Evolutionary conservation across 2,113 vertebrate species (phyloP).

Genomic region (Festucalex cinctus): DNA sequence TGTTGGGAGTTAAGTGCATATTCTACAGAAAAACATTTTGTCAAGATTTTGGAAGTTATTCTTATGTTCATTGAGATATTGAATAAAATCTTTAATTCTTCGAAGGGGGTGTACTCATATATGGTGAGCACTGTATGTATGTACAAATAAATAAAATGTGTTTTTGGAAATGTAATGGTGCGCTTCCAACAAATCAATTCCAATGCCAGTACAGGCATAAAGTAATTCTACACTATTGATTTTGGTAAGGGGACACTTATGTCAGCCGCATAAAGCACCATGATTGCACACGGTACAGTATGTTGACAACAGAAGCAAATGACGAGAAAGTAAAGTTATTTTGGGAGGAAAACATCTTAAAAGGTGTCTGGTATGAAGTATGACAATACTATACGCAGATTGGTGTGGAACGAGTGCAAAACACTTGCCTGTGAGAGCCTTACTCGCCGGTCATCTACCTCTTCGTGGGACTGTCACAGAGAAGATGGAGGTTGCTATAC

Average conservation of each 20-base stretch:
- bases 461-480: conserved; percentile 23
- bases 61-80: no score
- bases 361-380: neutral
- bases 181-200: neutral
- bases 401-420: conserved; percentile 3
- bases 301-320: neutral
- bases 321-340: neutral
- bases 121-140: no score
- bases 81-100: no score
- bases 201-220: neutral
- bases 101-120: no score
- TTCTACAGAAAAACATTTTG: no score
- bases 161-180: neutral
- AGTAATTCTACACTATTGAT: conserved; percentile 50
- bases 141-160: no score
- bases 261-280: conserved; percentile 5
- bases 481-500: conserved; percentile 37
- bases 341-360: neutral
- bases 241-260: conserved; percentile 44
- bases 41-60: no score
- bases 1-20: no score
- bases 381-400: neutral
- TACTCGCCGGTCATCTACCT: conserved; percentile 35
- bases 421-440: conserved; percentile 47
- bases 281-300: neutral